These are phyloP conservation scores for Laticauda colubrina DNA, from an alignment of 2,113 vertebrate species.

Conservation along the genomic window DNA sequence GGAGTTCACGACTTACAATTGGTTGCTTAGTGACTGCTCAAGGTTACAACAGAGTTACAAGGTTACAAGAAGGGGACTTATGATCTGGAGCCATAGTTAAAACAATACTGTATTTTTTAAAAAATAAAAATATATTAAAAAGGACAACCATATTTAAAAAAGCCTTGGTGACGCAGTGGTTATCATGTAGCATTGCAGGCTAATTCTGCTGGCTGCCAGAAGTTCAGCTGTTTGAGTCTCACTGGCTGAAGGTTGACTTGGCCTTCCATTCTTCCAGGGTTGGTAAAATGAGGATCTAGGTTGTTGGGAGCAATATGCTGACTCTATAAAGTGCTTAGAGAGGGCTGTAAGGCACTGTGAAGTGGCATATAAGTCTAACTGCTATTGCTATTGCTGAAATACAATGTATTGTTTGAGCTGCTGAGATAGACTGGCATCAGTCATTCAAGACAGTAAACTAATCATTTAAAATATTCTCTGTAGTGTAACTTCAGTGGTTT, in stretches of 20 bases:
- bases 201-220: not conserved
- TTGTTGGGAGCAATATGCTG: not conserved
- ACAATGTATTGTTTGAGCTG: not conserved
- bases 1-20: not conserved
- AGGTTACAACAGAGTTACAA: not conserved
- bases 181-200: not conserved
- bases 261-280: not conserved
- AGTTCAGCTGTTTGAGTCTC: not conserved
- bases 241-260: not conserved
- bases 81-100: not conserved
- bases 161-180: not conserved
- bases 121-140: not conserved
- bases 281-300: not conserved
- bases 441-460: not conserved
- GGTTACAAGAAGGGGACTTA: not conserved
- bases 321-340: not conserved
- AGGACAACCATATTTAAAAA: not conserved
- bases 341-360: not conserved
- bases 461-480: not conserved
- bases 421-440: not conserved
- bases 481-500: not conserved
- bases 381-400: not conserved
- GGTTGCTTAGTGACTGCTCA: not conserved
- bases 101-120: not conserved
- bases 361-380: not conserved